Percentiles rank a stretch among this genome's conserved stretches.
These are phyloP conservation scores for Macroglossus sobrinus DNA, from an alignment of 2,113 vertebrate genomes.

Conservation along the genomic window DNA sequence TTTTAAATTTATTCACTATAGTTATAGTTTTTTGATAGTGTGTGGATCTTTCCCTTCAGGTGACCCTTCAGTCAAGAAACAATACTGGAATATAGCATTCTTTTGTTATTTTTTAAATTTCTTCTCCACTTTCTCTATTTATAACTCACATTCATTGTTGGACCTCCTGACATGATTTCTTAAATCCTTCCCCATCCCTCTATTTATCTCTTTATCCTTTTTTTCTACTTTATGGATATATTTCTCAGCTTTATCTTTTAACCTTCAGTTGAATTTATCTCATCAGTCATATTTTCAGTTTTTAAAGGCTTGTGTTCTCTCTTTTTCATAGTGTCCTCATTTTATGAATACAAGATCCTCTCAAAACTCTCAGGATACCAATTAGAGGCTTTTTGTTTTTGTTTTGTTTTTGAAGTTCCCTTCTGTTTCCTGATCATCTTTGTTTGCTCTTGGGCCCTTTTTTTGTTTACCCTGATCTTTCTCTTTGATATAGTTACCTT, in stretches of 20 bases:
- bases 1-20: background rate
- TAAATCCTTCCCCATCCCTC: accelerated
- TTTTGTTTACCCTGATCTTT: background rate
- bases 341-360: background rate
- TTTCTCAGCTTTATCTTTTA: background rate
- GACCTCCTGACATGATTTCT: background rate
- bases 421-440: background rate
- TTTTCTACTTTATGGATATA: background rate
- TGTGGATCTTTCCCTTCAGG: background rate
- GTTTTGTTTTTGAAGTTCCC: background rate
- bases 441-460: background rate
- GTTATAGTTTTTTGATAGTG: background rate
- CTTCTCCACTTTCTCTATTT: background rate
- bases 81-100: background rate
- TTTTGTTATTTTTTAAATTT: background rate
- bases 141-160: background rate
- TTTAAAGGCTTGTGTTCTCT: background rate
- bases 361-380: background rate
- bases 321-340: background rate
- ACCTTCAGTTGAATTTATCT: background rate
- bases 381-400: background rate
- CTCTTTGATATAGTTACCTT: background rate
- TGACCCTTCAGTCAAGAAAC: background rate
- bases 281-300: background rate
- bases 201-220: background rate